phyloP scores from a whole-genome alignment of 2,113 vertebrate genomes.

The Gopherus flavomarginatus region DNA sequence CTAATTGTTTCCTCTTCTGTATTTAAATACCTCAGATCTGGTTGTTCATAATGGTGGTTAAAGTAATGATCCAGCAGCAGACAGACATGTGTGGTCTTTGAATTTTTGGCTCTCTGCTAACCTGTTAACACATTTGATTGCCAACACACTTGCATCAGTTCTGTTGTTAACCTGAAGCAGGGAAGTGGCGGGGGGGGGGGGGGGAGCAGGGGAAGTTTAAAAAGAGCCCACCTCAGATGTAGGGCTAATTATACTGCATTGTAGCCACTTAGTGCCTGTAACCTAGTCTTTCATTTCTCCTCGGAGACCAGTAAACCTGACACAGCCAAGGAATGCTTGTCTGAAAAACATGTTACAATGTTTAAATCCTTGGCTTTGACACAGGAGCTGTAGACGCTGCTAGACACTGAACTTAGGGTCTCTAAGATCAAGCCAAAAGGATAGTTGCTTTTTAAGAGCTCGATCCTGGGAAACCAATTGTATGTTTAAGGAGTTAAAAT shows the following conservation, averaged over 20 bases:
- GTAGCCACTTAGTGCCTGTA: neutral
- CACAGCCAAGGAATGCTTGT: neutral
- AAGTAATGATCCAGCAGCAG: neutral
- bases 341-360: neutral
- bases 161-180: slow-evolving; percentile 11
- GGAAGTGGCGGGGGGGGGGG: neutral
- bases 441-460: neutral
- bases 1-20: neutral
- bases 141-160: neutral
- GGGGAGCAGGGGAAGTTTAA: too few relatives aligned
- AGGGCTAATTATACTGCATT: neutral
- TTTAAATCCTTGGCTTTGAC: neutral
- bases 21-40: neutral
- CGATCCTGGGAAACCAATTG: neutral
- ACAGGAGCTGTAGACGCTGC: neutral
- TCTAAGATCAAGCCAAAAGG: too few relatives aligned
- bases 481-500: neutral
- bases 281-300: neutral
- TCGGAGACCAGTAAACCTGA: neutral
- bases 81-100: neutral
- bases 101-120: neutral
- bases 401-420: rapidly evolving
- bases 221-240: neutral
- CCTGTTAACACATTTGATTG: slow-evolving; percentile 1
- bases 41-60: neutral